These are phyloP conservation scores for Aramus guarauna DNA, from an alignment of 2,113 vertebrate genomes.

Conservation along the genomic window DNA sequence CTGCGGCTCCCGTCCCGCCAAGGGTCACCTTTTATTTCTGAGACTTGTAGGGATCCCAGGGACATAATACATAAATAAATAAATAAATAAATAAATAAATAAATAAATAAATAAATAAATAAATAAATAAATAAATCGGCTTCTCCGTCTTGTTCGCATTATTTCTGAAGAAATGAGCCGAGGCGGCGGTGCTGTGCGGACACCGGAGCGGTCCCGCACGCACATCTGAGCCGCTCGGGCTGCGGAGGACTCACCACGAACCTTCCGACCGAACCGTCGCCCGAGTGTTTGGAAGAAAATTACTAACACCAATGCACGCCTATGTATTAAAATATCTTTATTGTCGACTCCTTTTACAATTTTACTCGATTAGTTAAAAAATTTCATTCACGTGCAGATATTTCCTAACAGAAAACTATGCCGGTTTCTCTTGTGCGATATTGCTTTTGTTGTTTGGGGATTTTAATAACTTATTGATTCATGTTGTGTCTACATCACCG, in stretches of 20 bases:
- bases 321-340: neutral
- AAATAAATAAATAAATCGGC: fast-evolving
- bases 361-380: neutral
- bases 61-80: too few relatives aligned
- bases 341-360: neutral
- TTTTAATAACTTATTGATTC: slow-evolving; percentile 38
- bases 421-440: neutral
- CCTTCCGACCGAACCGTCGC: fast-evolving
- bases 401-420: neutral
- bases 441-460: neutral
- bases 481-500: neutral
- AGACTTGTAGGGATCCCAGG: neutral
- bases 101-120: too few relatives aligned
- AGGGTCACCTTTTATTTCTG: neutral
- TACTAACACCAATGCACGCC: neutral
- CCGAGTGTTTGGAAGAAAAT: neutral
- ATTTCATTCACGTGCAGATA: neutral
- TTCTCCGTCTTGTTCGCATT: neutral
- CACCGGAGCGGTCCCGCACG: neutral
- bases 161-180: neutral
- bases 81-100: too few relatives aligned
- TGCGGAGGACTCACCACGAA: neutral
- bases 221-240: too few relatives aligned
- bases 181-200: neutral
- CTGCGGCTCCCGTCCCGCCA: neutral